These are phyloP conservation scores for Sesamia nonagrioides DNA, from an alignment of 1,140 invertebrate species.

Conservation along the genomic window DNA sequence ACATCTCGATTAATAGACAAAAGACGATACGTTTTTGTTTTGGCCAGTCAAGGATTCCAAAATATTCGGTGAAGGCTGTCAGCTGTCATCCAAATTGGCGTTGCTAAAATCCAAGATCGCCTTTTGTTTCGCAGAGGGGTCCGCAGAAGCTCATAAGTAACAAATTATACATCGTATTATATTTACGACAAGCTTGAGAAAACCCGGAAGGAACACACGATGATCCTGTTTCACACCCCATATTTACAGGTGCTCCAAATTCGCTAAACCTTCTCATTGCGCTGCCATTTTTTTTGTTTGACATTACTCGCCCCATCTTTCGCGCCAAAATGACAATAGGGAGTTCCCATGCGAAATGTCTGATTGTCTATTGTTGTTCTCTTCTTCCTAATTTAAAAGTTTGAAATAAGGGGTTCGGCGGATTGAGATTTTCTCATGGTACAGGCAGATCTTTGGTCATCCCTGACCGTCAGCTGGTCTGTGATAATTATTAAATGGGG, in stretches of 20 bases:
- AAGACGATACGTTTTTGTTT: too few species aligned
- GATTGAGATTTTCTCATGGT: neutral
- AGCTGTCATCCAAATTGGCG: too few species aligned
- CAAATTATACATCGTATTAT: neutral
- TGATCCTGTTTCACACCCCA: slow-evolving; percentile 17
- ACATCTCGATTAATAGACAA: too few species aligned
- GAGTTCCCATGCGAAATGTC: slow-evolving; percentile 18
- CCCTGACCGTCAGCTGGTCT: neutral
- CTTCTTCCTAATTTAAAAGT: slow-evolving; percentile 15
- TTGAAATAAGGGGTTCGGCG: neutral
- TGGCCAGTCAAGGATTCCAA: too few species aligned
- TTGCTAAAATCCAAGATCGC: too few species aligned
- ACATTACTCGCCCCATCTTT: slow-evolving; percentile 23
- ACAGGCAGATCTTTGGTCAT: slow-evolving; percentile 5
- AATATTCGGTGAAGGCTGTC: too few species aligned
- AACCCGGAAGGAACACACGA: slow-evolving; percentile 25
- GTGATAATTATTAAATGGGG: neutral
- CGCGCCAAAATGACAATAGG: slow-evolving; percentile 21
- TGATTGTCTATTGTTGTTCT: slow-evolving; percentile 18
- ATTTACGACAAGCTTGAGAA: neutral
- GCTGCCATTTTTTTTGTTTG: slow-evolving; percentile 26
- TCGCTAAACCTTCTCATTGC: neutral
- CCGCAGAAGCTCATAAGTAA: slow-evolving; percentile 12
- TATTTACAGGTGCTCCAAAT: slow-evolving; percentile 12
- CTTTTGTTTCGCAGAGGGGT: slow-evolving; percentile 5